These are phyloP conservation scores for Epirrita christyi DNA, from an alignment of 2,888 invertebrate genomes.

Conservation along the genomic window DNA sequence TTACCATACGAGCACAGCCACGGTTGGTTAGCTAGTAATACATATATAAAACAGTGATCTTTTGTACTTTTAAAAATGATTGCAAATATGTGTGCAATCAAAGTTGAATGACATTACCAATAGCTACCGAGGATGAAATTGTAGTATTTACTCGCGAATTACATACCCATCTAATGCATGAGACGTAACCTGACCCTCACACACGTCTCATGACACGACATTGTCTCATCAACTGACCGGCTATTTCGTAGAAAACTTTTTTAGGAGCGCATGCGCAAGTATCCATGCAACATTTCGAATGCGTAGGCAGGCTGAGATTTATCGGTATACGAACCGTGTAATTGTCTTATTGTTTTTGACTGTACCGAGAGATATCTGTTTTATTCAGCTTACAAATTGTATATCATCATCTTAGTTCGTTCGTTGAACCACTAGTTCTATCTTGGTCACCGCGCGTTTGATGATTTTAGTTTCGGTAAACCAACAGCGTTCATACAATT, in stretches of 20 bases:
- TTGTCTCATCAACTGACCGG: conserved; percentile 52
- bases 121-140: conserved; percentile 25
- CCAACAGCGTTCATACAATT: no score
- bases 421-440: no score
- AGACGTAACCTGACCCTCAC: conserved; percentile 48
- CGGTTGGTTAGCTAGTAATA: no score
- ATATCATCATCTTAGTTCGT: no score
- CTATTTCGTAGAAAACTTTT: conserved; percentile 62
- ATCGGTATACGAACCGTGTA: conserved; percentile 56
- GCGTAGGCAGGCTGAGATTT: conserved; percentile 63
- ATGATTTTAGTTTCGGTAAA: no score
- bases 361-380: conserved; percentile 56
- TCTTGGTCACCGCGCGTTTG: no score
- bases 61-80: conserved; percentile 6
- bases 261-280: conserved; percentile 57
- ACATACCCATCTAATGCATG: conserved; percentile 28
- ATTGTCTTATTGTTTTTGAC: conserved; percentile 64
- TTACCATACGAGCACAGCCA: no score
- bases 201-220: conserved; percentile 58
- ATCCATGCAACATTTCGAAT: conserved; percentile 51
- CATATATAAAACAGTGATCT: no score
- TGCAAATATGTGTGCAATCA: conserved; percentile 19
- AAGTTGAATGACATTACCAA: conserved; percentile 45
- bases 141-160: conserved; percentile 31
- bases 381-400: conserved; percentile 58